phyloP scores from a whole-genome alignment of 1,140 invertebrate species.

The Oreohelix idahoensis region DNA sequence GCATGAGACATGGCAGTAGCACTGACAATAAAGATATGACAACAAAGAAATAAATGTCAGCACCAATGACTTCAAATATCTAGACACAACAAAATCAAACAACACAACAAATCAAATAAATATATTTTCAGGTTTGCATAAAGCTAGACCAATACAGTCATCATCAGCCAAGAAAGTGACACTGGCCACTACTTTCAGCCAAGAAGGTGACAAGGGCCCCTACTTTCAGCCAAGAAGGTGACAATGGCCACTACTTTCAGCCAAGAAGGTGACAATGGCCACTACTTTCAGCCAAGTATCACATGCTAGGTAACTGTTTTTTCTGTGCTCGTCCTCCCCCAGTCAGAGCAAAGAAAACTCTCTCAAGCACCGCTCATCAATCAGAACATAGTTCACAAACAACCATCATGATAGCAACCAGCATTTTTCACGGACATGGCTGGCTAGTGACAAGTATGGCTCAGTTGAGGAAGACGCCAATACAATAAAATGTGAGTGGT shows the following conservation, averaged over 20 bases:
- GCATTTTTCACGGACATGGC: no score
- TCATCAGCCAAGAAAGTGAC: no score
- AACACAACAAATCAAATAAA: background rate
- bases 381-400: background rate
- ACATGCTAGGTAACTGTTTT: background rate
- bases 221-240: no score
- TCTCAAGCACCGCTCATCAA: background rate
- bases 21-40: background rate
- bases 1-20: background rate
- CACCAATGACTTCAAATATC: background rate
- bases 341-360: background rate
- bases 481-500: no score
- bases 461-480: no score
- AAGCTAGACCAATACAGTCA: background rate
- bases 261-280: no score
- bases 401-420: background rate
- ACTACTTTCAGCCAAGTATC: background rate
- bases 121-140: background rate
- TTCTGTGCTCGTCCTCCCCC: background rate
- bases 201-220: no score
- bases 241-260: no score
- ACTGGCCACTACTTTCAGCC: no score
- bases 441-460: no score
- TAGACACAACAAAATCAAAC: background rate
- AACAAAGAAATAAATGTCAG: no score